A percentile compares a stretch with the other conserved stretches of the same genome.
These are phyloP conservation scores for Spilogale gracilis DNA, from an alignment of 2,113 vertebrate genomes.

Conservation along the genomic window DNA sequence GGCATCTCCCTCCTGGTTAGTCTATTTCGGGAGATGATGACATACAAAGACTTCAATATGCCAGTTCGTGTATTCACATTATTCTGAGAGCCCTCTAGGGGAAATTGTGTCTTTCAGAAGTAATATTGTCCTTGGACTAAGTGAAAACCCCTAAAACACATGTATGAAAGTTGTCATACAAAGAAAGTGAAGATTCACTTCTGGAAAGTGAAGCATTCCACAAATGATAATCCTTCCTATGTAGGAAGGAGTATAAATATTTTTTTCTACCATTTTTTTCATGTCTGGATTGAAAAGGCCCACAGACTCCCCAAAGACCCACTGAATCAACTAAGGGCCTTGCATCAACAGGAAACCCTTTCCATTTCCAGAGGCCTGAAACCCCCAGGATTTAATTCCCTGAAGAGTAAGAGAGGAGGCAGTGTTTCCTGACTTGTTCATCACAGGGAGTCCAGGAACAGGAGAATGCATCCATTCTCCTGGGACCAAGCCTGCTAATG, in stretches of 20 bases:
- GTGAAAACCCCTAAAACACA: slow-evolving; percentile 40
- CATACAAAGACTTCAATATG: slow-evolving; percentile 56
- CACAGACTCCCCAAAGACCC: not conserved
- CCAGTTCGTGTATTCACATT: not conserved
- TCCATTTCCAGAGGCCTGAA: not conserved
- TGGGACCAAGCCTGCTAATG: no score
- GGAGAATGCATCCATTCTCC: not conserved
- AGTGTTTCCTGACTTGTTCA: not conserved
- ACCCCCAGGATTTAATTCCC: slow-evolving; percentile 19
- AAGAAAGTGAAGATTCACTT: not conserved
- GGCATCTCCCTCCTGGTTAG: slow-evolving; percentile 61
- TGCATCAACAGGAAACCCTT: not conserved
- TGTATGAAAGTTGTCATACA: slow-evolving; percentile 43
- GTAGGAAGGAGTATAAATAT: not conserved
- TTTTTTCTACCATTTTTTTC: not conserved
- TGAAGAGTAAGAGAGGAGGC: not conserved
- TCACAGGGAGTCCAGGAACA: not conserved
- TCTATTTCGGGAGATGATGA: slow-evolving; percentile 64
- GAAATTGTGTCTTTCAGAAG: slow-evolving; percentile 69
- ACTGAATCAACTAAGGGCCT: slow-evolving; percentile 57
- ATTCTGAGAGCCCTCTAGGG: slow-evolving; percentile 36
- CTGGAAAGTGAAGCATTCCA: not conserved
- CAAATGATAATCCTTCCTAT: not conserved
- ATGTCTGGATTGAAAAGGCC: not conserved
- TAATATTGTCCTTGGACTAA: slow-evolving; percentile 66